These are phyloP conservation scores for Dichetophora obliterata DNA, from an alignment of 2,888 invertebrate genomes.

Conservation along the genomic window DNA sequence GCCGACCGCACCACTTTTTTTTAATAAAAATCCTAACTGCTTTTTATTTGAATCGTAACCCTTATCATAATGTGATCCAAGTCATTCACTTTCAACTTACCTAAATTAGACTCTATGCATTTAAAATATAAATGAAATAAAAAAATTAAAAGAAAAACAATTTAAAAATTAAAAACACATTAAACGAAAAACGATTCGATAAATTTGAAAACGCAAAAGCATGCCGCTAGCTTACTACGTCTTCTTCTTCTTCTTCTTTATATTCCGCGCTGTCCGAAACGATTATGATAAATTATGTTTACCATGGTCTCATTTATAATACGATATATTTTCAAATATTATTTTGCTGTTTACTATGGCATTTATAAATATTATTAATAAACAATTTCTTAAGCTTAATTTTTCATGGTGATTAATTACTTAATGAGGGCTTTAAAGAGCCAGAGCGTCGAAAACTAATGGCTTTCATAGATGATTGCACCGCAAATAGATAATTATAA, in stretches of 20 bases:
- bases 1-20: too few species aligned
- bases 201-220: too few species aligned
- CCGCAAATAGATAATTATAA: too few species aligned
- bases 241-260: too few species aligned
- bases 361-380: conserved; percentile 24
- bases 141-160: background rate
- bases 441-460: background rate
- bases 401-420: conserved; percentile 32
- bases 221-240: too few species aligned
- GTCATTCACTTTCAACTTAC: too few species aligned
- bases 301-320: conserved; percentile 28
- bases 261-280: background rate
- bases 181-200: too few species aligned
- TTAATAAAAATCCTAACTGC: too few species aligned
- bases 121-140: background rate
- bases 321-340: conserved; percentile 9
- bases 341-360: conserved; percentile 16
- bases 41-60: too few species aligned
- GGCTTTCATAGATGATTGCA: background rate
- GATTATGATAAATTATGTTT: conserved; percentile 29
- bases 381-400: conserved; percentile 19
- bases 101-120: too few species aligned
- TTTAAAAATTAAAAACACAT: too few species aligned
- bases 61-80: too few species aligned
- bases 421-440: conserved; percentile 21